Evolutionary conservation across 2,888 invertebrate genomes (phyloP), one percentile per base, ranked within the genome.

Genomic region (Eristalis intricaria): DNA sequence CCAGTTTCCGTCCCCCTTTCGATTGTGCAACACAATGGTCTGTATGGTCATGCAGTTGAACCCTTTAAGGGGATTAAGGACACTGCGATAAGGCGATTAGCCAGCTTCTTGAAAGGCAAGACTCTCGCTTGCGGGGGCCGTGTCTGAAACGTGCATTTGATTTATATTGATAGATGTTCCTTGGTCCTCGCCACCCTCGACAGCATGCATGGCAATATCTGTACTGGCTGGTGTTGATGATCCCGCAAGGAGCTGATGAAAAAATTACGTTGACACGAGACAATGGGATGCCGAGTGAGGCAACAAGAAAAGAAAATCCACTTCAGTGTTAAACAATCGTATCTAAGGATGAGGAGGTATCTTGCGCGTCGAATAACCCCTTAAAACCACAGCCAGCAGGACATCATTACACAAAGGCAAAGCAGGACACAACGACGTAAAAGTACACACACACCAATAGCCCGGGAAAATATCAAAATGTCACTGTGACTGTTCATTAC

Each of bases 401-500:
- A 22, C 60, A 61, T 74, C 50, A 38, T 78, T 61, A 70, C 23
- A 86, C 60, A 74, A 83, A 75, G 63, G 66, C 50, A 50, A 50
- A 50, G 50, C 70, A 77, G 64, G 77, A 82, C 73, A 71, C 56
- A 40, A 58, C 58, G 58, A 60, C 60, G 26, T 26, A 60, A 23
- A 23, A 1, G 8, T 2, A 29, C 26, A 29, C 11, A 40, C 15
- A 80, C 76, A 77, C 1, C 38, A 82, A 32, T 79, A 71, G 66
- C 69, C 60, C 81, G 75, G 78, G 77, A 78, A 32, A 79, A 88
- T 79, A 79, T 79, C 82, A 85, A 81, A 81, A 88, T 83, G 84
- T 80, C 87, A 87, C 88, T 84, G 75, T 81, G 82, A 50, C 78
- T 83, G 85, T 89, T 89, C 84, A 90, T 90, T 90, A 89, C 88